Conservation (phyloP, 1,140 invertebrate species). For the Meloidogyne exigua region DNA sequence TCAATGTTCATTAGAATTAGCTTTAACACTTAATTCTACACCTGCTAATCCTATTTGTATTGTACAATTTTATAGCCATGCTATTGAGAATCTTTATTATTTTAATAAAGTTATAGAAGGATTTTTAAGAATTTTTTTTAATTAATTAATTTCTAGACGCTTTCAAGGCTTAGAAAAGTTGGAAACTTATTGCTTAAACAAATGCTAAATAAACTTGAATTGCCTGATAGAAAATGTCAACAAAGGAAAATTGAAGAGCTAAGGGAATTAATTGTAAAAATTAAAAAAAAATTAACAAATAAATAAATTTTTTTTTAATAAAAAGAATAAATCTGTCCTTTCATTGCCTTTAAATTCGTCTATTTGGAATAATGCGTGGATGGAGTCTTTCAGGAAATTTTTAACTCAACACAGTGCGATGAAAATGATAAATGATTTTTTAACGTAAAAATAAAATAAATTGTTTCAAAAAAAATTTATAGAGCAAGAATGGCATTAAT, state of each 20-base stretch:
- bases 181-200: not conserved
- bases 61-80: constrained; percentile 13
- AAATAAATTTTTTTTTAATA: not conserved
- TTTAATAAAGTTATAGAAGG: not conserved
- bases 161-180: not conserved
- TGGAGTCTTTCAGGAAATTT: constrained; percentile 20
- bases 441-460: constrained; percentile 27
- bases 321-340: constrained; percentile 9
- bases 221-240: not conserved
- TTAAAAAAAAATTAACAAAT: not conserved
- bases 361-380: constrained; percentile 7
- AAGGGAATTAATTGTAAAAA: constrained; percentile 6
- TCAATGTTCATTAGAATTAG: constrained; percentile 26
- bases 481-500: constrained; percentile 26
- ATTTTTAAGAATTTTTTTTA: not conserved
- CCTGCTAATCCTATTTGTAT: constrained; percentile 23
- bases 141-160: not conserved
- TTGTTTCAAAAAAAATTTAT: not conserved
- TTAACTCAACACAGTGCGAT: constrained; percentile 3
- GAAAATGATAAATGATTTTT: constrained; percentile 22
- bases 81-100: constrained; percentile 10
- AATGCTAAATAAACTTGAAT: constrained; percentile 7
- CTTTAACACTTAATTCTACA: constrained; percentile 16
- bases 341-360: not conserved
- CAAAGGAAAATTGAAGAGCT: not conserved